These are phyloP conservation scores for Leptinotarsa peninsularis DNA, from an alignment of 2,888 invertebrate genomes.

Conservation along the genomic window DNA sequence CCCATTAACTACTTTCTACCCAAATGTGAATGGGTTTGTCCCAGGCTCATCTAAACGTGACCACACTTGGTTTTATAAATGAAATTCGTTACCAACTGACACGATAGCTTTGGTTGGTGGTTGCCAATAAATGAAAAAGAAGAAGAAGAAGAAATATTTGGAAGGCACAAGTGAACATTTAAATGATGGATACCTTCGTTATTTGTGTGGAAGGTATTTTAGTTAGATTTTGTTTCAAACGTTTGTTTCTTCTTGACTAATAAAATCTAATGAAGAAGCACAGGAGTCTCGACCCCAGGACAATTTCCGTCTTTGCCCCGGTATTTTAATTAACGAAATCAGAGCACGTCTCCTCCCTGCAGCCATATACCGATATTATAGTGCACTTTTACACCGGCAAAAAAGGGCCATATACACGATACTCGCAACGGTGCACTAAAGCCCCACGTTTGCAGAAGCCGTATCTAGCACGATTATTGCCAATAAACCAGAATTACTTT, in stretches of 20 bases:
- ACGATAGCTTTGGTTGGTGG: too few species aligned
- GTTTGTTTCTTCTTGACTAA: neutral
- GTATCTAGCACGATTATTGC: slow-evolving; percentile 59
- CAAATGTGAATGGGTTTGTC: too few species aligned
- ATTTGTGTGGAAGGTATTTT: too few species aligned
- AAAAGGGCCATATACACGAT: slow-evolving; percentile 37
- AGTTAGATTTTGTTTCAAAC: neutral
- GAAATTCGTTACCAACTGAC: too few species aligned
- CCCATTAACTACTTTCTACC: too few species aligned
- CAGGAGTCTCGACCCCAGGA: neutral
- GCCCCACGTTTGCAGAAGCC: slow-evolving; percentile 59
- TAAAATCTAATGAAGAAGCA: neutral
- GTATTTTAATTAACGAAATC: slow-evolving; percentile 23
- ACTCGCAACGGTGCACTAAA: slow-evolving; percentile 49
- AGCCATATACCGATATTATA: slow-evolving; percentile 17
- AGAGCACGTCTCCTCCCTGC: slow-evolving; percentile 17
- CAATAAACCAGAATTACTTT: slow-evolving; percentile 65
- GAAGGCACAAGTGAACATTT: too few species aligned
- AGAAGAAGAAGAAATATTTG: too few species aligned
- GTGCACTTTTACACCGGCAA: slow-evolving; percentile 27
- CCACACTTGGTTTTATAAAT: too few species aligned
- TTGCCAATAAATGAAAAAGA: too few species aligned
- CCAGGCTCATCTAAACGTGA: too few species aligned
- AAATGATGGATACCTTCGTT: too few species aligned
- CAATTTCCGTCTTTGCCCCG: slow-evolving; percentile 1